These are phyloP conservation scores for Drosophila rufa DNA, from an alignment of 1,140 invertebrate species.

Conservation along the genomic window DNA sequence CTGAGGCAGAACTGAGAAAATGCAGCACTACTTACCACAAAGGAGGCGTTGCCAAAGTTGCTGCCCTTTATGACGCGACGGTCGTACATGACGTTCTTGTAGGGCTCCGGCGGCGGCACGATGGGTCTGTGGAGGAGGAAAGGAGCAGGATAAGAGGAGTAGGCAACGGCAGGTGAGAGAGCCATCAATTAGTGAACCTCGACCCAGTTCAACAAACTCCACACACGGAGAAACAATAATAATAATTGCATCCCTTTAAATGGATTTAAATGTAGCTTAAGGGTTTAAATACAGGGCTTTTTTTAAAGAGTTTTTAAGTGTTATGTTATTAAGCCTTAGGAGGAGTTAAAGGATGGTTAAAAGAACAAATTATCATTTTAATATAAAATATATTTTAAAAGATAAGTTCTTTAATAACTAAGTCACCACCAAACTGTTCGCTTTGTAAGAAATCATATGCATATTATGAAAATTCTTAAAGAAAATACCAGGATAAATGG, in stretches of 20 bases:
- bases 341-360: neutral
- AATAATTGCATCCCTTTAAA: neutral
- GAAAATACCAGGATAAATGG: no score
- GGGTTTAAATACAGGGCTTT: neutral
- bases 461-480: no score
- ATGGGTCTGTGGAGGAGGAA: conserved; percentile 55
- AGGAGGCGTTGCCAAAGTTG: conserved; percentile 86
- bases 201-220: conserved; percentile 69
- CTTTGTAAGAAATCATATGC: no score
- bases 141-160: conserved; percentile 18
- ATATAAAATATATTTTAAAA: neutral
- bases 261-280: no score
- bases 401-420: neutral
- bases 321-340: neutral
- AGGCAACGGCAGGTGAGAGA: conserved; percentile 14
- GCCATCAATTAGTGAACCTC: conserved; percentile 72
- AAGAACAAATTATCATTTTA: neutral
- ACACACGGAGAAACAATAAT: conserved; percentile 9
- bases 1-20: conserved; percentile 14
- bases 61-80: conserved; percentile 92
- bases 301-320: no score
- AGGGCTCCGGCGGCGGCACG: conserved; percentile 85
- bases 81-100: conserved; percentile 94
- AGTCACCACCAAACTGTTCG: no score
- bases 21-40: conserved; percentile 59